phyloP scores from a whole-genome alignment of 2,888 invertebrate genomes.

The Microplitis manilae region DNA sequence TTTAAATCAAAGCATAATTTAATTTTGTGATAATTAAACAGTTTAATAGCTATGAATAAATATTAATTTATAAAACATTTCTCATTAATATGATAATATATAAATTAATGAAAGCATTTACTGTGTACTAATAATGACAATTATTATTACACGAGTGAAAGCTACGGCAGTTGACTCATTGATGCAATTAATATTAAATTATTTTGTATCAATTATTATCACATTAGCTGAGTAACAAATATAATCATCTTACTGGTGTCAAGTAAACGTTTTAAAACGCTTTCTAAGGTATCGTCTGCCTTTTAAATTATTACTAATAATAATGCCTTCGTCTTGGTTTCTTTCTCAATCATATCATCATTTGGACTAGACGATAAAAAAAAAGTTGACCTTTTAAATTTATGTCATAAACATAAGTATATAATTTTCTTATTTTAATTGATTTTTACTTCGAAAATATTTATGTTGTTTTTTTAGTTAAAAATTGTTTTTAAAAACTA shows the following conservation, averaged over 20 bases:
- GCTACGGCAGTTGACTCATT: slow-evolving; percentile 36
- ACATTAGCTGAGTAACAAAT: slow-evolving; percentile 31
- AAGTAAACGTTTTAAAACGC: slow-evolving; percentile 4
- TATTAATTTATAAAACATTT: neutral
- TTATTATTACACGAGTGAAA: slow-evolving; percentile 29
- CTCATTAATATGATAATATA: slow-evolving; percentile 12
- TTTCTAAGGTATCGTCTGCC: slow-evolving; percentile 3
- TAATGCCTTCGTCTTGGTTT: slow-evolving; percentile 21
- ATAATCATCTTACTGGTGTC: slow-evolving; percentile 20
- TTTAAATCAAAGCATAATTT: neutral
- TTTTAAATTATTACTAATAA: slow-evolving; percentile 14
- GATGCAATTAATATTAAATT: slow-evolving; percentile 25
- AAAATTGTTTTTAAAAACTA: neutral
- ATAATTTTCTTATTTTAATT: neutral
- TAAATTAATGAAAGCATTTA: slow-evolving; percentile 13
- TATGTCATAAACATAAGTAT: neutral
- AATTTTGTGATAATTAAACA: neutral
- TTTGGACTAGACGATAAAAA: neutral
- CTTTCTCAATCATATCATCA: slow-evolving; percentile 11
- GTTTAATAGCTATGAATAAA: too few relatives aligned
- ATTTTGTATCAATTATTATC: slow-evolving; percentile 42
- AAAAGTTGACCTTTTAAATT: neutral
- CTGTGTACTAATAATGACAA: neutral
- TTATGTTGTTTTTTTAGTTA: neutral
- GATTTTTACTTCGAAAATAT: neutral